phyloP scores from a whole-genome alignment of 2,113 vertebrate species.

The Lepus americanus region DNA sequence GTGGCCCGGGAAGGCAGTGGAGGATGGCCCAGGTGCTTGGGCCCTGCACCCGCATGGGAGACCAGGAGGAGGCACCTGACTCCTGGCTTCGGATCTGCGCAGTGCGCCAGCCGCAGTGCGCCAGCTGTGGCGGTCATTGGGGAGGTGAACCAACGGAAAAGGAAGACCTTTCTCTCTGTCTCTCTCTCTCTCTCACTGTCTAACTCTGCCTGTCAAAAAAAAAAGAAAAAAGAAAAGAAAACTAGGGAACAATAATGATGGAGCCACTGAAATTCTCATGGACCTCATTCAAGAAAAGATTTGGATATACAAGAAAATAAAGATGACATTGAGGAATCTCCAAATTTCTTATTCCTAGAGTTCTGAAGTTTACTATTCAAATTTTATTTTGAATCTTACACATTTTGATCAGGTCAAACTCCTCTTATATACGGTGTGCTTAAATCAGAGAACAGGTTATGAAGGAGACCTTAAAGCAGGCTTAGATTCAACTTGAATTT shows the following conservation, averaged over 20 bases:
- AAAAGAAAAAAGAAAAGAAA: no score
- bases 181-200: no score
- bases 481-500: constrained; percentile 42
- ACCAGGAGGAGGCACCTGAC: no score
- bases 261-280: constrained; percentile 10
- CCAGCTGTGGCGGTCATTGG: no score
- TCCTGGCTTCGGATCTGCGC: no score
- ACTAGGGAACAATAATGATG: not conserved
- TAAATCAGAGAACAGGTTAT: constrained; percentile 41
- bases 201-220: no score
- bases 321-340: constrained; percentile 42
- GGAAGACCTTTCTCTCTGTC: no score
- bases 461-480: constrained; percentile 41
- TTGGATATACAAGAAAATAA: constrained; percentile 49
- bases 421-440: not conserved
- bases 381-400: constrained; percentile 43
- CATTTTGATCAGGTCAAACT: constrained; percentile 50
- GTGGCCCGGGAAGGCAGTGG: no score
- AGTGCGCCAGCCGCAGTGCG: no score
- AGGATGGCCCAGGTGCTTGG: no score
- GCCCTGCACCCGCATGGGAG: no score
- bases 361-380: constrained; percentile 17
- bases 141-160: no score
- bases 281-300: constrained; percentile 54
- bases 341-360: not conserved